Evolutionary conservation across 1,140 invertebrate species (phyloP).

Genomic region (Diabrotica virgifera): DNA sequence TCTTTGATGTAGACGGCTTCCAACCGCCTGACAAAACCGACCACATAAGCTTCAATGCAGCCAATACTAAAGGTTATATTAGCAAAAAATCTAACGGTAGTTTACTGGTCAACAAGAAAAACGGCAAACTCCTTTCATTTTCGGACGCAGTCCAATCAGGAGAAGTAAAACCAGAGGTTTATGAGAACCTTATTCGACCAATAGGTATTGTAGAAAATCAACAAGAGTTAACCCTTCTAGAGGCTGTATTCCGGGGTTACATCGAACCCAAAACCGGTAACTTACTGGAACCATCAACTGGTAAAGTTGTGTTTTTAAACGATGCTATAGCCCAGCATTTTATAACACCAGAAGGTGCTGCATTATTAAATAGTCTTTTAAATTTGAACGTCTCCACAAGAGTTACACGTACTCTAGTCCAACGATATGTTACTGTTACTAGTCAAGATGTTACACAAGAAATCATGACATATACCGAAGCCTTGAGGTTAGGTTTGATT

Average conservation of each 20-base stretch:
- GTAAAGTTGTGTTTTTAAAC: constrained; percentile 75
- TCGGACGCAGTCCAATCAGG: constrained; percentile 64
- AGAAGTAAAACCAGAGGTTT: constrained; percentile 71
- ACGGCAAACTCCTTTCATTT: constrained; percentile 70
- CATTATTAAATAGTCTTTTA: constrained; percentile 75
- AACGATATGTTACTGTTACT: constrained; percentile 72
- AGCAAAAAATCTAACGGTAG: constrained; percentile 69
- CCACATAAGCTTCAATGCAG: constrained; percentile 83
- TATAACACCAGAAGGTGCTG: constrained; percentile 81
- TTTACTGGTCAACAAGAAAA: constrained; percentile 70
- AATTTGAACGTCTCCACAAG: constrained; percentile 83
- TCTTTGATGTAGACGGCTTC: constrained; percentile 91
- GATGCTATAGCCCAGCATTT: constrained; percentile 81
- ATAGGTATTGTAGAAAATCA: constrained; percentile 77
- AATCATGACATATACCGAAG: constrained; percentile 73
- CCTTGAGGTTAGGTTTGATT: constrained; percentile 73
- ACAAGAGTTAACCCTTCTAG: constrained; percentile 75
- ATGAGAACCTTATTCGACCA: constrained; percentile 78
- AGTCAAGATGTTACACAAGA: constrained; percentile 59
- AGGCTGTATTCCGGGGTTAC: constrained; percentile 78
- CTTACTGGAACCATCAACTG: constrained; percentile 73
- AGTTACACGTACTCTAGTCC: constrained; percentile 78
- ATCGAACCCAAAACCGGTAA: constrained; percentile 85
- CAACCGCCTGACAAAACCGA: constrained; percentile 78
- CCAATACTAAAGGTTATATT: constrained; percentile 75